Evolutionary conservation across 2,797 vertebrate genomes (phyloP), one percentile per base, ranked within the genome.

Genomic region (Acomys russatus): DNA sequence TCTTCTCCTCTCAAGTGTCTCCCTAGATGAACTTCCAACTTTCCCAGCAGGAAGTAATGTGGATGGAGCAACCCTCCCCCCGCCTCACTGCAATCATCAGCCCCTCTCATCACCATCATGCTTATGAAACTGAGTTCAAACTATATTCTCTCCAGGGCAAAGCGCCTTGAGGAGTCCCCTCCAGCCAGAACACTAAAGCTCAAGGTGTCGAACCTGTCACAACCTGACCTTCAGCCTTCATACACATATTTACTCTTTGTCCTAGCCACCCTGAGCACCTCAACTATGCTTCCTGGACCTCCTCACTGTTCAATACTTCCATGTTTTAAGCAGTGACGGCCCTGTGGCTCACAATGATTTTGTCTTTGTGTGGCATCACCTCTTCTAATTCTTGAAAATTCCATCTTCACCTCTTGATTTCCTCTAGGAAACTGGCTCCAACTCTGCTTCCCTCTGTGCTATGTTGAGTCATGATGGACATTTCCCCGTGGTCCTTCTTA

Each of bases 81-180:
- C 44, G 3, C 44, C 44, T 44, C 44, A 4, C 44, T 44, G 44
- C 44, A 44, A 44, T 44, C 44, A 44, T 44, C 44, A 44, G 44
- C 44, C 44, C 44, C 44, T 44, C n/a, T n/a, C 54, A 0, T 10
- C 3, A 51, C 20, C n/a, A n/a, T n/a, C 3, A 0, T 66, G 8
- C 38, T 74, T 0, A 35, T 85, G 33, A 92, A 91, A 63, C 23
- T 63, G n/a, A 80, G 23, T 9, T 49, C 11, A 44, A n/a, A 44
- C 6, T 18, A 0, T 0, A 6, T n/a, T 54, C 2, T 20, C 22
- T 86, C 59, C 33, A 18, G 56, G 17, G 12, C 0, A 28, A 82
- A 85, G 83, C 7, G 8, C 54, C 28, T 70, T n/a, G 25, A 66
- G 30, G 6, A 30, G 18, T 38, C 74, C 15, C 49, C 23, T 91